These are phyloP conservation scores for Hippocampus kuda DNA, from an alignment of 2,797 vertebrate genomes.

Conservation along the genomic window DNA sequence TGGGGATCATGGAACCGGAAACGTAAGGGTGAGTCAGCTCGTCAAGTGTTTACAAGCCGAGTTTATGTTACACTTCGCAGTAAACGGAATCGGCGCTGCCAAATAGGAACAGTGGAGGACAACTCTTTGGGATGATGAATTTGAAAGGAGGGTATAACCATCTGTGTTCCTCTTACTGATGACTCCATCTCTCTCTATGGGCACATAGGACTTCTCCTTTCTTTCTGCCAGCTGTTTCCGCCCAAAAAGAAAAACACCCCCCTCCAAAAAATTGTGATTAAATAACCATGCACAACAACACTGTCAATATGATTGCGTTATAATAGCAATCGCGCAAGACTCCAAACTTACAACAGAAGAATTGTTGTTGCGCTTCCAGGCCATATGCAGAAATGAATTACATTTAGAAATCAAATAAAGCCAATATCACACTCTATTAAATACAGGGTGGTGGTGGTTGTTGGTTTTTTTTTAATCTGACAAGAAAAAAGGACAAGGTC, in stretches of 20 bases:
- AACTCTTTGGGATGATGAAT: slow-evolving; percentile 29
- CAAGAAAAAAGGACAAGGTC: too few relatives aligned
- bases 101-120: slow-evolving; percentile 22
- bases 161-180: slow-evolving; percentile 62
- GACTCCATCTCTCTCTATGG: slow-evolving; percentile 44
- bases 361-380: background rate
- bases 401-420: background rate
- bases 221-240: slow-evolving; percentile 63
- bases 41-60: background rate
- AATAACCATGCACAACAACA: background rate
- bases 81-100: slow-evolving; percentile 3
- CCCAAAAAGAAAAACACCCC: slow-evolving; percentile 11
- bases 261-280: background rate
- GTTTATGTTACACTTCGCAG: slow-evolving; percentile 11
- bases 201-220: slow-evolving; percentile 62
- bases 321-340: background rate
- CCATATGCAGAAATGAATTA: background rate
- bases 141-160: slow-evolving; percentile 41
- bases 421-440: background rate
- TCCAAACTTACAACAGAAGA: background rate
- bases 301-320: background rate
- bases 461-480: too few relatives aligned
- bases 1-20: background rate
- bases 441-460: too few relatives aligned
- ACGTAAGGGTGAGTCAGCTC: background rate